Evolutionary conservation across 2,888 invertebrate genomes (phyloP).

Genomic region (Automeris io): DNA sequence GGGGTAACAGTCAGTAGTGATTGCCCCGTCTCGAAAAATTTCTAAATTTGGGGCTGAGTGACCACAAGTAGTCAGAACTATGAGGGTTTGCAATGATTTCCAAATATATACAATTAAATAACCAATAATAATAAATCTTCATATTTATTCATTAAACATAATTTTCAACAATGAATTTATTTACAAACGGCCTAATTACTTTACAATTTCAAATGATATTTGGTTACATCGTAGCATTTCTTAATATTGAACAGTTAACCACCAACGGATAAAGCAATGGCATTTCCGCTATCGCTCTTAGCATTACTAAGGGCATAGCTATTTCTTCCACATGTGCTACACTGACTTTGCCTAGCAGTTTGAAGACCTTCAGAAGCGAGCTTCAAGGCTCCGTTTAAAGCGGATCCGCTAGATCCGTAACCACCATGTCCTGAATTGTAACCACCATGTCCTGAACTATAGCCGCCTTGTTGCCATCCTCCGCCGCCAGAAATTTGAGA

Average conservation of each 20-base stretch:
- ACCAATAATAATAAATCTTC: too few species aligned
- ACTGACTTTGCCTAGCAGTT: slow-evolving; percentile 31
- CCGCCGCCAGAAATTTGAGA: slow-evolving; percentile 11
- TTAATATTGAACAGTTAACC: slow-evolving; percentile 30
- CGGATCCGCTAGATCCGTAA: slow-evolving; percentile 20
- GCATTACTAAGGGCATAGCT: slow-evolving; percentile 62
- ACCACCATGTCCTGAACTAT: slow-evolving; percentile 12
- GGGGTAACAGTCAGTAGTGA: too few species aligned
- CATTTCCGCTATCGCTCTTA: slow-evolving; percentile 53
- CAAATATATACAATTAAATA: too few species aligned
- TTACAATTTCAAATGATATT: background rate
- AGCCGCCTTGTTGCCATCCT: slow-evolving; percentile 14
- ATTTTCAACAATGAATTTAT: background rate
- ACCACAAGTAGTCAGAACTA: too few species aligned
- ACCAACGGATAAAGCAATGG: slow-evolving; percentile 58
- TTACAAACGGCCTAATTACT: background rate
- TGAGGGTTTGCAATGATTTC: too few species aligned
- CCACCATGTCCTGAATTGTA: slow-evolving; percentile 13
- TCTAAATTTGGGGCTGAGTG: too few species aligned
- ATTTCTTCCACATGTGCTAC: slow-evolving; percentile 53
- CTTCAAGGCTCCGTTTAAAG: slow-evolving; percentile 44
- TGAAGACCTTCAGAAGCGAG: slow-evolving; percentile 50
- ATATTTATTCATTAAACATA: background rate
- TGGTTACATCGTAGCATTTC: background rate
- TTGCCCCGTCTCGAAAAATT: too few species aligned